Evolutionary conservation across 2,888 invertebrate genomes (phyloP).

Genomic region (Calliphora vomitoria): DNA sequence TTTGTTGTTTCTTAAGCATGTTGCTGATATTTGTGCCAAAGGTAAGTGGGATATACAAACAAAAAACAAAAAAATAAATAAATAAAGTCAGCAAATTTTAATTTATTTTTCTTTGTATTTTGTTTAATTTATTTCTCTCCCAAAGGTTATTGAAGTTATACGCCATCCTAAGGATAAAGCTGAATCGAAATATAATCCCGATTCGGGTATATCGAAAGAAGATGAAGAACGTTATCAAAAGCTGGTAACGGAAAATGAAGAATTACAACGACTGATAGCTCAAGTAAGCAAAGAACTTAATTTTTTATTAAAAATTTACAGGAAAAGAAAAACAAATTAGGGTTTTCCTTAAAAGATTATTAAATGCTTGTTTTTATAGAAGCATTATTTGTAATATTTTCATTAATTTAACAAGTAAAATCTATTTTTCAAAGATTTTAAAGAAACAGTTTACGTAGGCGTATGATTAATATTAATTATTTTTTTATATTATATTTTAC

Average conservation of each 20-base stretch:
- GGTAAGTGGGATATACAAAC: constrained; percentile 78
- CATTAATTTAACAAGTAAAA: no score
- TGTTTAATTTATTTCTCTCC: constrained; percentile 77
- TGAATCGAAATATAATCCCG: constrained; percentile 94
- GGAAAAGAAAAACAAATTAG: no score
- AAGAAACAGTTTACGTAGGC: no score
- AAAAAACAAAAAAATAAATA: neutral
- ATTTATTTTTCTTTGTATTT: constrained; percentile 12
- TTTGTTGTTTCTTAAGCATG: constrained; percentile 99
- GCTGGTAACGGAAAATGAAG: constrained; percentile 97
- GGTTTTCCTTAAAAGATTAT: no score
- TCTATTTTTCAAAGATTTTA: no score
- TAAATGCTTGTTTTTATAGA: no score
- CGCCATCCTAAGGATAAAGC: constrained; percentile 94
- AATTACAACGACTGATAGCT: constrained; percentile 96
- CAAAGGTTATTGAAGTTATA: constrained; percentile 93
- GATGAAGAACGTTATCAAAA: constrained; percentile 98
- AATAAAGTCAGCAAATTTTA: neutral
- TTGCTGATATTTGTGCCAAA: constrained; percentile 99
- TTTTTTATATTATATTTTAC: no score
- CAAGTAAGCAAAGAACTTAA: constrained; percentile 87
- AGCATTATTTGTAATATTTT: no score
- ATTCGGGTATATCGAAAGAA: constrained; percentile 92
- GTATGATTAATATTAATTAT: no score
- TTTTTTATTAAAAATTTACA: neutral